Percentiles rank a stretch among this genome's conserved stretches.
Evolutionary conservation across 2,113 vertebrate genomes (phyloP).

Genomic region (Aviceda subcristata): DNA sequence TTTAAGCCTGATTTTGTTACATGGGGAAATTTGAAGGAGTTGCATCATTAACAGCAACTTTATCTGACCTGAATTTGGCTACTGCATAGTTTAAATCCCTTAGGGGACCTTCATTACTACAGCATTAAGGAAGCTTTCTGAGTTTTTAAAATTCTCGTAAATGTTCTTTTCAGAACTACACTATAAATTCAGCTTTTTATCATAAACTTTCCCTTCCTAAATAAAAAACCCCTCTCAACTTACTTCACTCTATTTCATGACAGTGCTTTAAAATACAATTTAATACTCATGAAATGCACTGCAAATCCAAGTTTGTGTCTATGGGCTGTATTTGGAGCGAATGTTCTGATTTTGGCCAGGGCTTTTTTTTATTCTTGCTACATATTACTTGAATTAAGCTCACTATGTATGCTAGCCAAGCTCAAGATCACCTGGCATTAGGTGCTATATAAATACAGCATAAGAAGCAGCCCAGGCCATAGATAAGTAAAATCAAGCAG

Average conservation of each 20-base stretch:
- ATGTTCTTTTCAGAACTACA: constrained; percentile 4
- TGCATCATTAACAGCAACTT: constrained; percentile 18
- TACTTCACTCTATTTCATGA: neutral
- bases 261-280: constrained; percentile 1
- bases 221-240: neutral
- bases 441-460: neutral
- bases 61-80: constrained; percentile 49
- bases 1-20: neutral
- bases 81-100: constrained; percentile 9
- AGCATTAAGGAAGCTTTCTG: neutral
- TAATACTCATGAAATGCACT: neutral
- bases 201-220: neutral
- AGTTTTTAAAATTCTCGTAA: constrained; percentile 6
- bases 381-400: neutral
- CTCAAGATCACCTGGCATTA: neutral
- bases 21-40: neutral
- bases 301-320: neutral
- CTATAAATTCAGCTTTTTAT: constrained; percentile 7
- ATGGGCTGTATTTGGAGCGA: neutral
- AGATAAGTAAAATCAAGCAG: neutral
- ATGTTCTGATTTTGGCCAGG: neutral
- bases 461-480: neutral
- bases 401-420: neutral
- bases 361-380: neutral
- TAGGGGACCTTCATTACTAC: neutral